Evolutionary conservation across 2,888 invertebrate species (phyloP).

Genomic region (Ophioninae sp.): DNA sequence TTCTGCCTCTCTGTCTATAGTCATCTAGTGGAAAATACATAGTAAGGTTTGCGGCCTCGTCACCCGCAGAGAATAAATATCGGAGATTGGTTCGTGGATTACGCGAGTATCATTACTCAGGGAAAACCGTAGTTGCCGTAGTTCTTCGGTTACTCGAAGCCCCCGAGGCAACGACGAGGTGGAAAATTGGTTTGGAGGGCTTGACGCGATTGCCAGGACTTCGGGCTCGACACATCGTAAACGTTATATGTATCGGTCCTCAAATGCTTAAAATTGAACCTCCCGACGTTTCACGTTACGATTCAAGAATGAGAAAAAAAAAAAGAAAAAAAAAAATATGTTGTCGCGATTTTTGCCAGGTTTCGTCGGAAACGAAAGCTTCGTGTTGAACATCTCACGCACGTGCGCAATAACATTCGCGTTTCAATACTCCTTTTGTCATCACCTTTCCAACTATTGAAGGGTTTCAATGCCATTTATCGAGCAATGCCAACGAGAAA

Average conservation of each 20-base stretch:
- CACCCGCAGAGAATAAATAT: constrained; percentile 65
- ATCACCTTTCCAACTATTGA: constrained; percentile 43
- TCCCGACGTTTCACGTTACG: too few relatives aligned
- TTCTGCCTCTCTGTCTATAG: constrained; percentile 12
- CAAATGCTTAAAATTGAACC: too few relatives aligned
- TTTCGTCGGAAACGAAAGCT: not conserved
- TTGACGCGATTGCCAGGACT: not conserved
- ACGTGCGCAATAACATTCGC: not conserved
- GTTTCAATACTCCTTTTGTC: constrained; percentile 36
- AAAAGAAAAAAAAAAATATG: not conserved
- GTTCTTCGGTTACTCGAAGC: constrained; percentile 35
- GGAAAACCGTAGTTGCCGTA: constrained; percentile 25
- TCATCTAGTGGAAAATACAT: constrained; percentile 24
- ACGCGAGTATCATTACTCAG: constrained; percentile 52
- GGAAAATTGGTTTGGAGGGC: constrained; percentile 36
- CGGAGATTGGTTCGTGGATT: constrained; percentile 68
- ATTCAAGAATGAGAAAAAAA: too few relatives aligned
- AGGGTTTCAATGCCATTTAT: constrained; percentile 20
- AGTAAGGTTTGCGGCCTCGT: constrained; percentile 51
- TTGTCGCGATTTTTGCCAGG: not conserved
- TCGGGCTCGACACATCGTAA: constrained; percentile 5
- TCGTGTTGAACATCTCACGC: not conserved
- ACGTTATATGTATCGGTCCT: not conserved
- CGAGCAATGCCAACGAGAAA: constrained; percentile 21
- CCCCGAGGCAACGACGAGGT: constrained; percentile 29